Evolutionary conservation across 2,888 invertebrate genomes (phyloP).

Genomic region (Laothoe populi): DNA sequence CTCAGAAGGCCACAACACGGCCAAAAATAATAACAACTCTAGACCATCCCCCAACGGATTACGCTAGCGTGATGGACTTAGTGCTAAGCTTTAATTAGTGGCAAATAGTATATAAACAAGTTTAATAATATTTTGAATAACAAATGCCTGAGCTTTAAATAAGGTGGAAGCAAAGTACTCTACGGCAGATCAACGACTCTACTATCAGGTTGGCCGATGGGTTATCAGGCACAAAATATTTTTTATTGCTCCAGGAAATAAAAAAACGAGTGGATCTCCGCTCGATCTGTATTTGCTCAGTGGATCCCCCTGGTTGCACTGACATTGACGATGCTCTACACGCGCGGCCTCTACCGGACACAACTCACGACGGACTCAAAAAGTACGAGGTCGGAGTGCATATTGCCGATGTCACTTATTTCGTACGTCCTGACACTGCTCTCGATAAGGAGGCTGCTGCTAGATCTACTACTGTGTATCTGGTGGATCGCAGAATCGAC

Average conservation of each 20-base stretch:
- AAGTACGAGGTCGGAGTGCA: slow-evolving; percentile 94
- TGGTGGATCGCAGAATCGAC: slow-evolving; percentile 96
- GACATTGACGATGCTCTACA: slow-evolving; percentile 99
- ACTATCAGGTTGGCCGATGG: too few species aligned
- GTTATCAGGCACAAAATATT: neutral
- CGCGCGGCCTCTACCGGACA: slow-evolving; percentile 89
- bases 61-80: too few species aligned
- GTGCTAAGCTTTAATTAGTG: too few species aligned
- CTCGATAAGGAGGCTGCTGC: slow-evolving; percentile 96
- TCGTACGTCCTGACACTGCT: slow-evolving; percentile 96
- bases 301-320: slow-evolving; percentile 99
- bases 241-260: slow-evolving; percentile 84
- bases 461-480: slow-evolving; percentile 98
- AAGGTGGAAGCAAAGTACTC: neutral
- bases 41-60: too few species aligned
- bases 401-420: slow-evolving; percentile 99
- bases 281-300: slow-evolving; percentile 94
- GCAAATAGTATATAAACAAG: too few species aligned
- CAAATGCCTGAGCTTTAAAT: too few species aligned
- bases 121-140: too few species aligned
- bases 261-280: slow-evolving; percentile 93
- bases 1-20: too few species aligned
- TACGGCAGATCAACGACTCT: neutral
- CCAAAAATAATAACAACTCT: too few species aligned
- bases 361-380: slow-evolving; percentile 51